Base-by-base conservation (phyloP, 2,113 vertebrate species). In the Entomyzon cyanotis region DNA sequence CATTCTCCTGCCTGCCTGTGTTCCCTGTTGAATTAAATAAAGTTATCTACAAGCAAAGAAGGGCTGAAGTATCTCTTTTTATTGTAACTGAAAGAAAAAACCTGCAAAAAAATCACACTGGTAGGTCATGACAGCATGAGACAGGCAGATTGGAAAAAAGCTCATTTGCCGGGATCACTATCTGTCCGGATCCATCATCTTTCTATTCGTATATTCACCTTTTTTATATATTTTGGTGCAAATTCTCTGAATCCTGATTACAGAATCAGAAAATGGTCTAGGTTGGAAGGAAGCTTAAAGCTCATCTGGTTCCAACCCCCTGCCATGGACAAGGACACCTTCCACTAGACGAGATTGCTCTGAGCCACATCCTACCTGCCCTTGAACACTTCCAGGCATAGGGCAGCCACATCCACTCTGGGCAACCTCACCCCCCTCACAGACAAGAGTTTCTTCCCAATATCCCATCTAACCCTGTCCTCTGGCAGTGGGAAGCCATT, bases 331-430 rank as follows among this genome's bases (percentile, higher is more conserved):
- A 59, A 44, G 11, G 44, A 17, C 46, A 39, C 19, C 13, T 65
- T 33, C 37, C 27, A 46, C 28, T 20, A 33, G 4, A 39, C 12
- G 20, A 31, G 22, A 16, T 12, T 67, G 33, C 28, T 82, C 53
- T 6, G 9, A 50, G 25, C 17, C 0, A 0, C 10, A 7, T 73
- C 12, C 28, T 5, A 5, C 33, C n/a, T 47, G 28, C 1, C 23
- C 52, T 37, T 33, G 52, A 50, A 30, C 69, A 52, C 12, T 67
- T 12, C 25, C n/a, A 46, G 65, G 23, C 0, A 5, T 46, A 12
- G 10, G 9, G 37, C 44, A 81, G 44, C 23, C 19, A 33, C 35
- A 3, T 21, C 18, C 81, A 1, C 52, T 17, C 22, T 50, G 22
- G 22, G 22, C 3, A 80, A 7, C 8, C 4, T 81, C 18, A 18